These are phyloP conservation scores for Falco peregrinus DNA, from an alignment of 2,797 vertebrate genomes.

Conservation along the genomic window DNA sequence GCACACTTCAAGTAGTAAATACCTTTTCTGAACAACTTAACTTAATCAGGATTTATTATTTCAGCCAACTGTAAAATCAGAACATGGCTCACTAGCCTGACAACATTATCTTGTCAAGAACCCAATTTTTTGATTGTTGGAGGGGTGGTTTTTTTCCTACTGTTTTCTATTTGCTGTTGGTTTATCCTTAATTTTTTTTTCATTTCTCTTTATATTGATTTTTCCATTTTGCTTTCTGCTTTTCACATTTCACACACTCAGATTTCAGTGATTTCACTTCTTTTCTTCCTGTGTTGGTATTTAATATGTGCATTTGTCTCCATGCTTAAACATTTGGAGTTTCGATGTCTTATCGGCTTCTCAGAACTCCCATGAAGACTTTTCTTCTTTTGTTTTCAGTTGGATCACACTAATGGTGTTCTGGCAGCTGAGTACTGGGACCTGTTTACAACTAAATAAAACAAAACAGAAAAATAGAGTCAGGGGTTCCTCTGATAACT, in stretches of 20 bases:
- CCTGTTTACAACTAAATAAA: not conserved
- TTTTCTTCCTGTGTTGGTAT: not conserved
- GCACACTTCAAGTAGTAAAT: conserved; percentile 6
- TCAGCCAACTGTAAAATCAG: conserved; percentile 45
- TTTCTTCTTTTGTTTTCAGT: not conserved
- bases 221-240: conserved; percentile 49
- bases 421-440: not conserved
- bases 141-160: accelerated
- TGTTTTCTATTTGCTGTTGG: conserved; percentile 16
- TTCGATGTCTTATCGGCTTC: not conserved
- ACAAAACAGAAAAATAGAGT: not conserved
- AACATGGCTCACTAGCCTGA: not conserved
- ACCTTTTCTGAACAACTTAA: conserved; percentile 25
- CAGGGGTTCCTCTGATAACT: not conserved
- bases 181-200: conserved; percentile 47
- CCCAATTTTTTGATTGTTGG: not conserved
- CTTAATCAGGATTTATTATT: conserved; percentile 37
- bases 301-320: not conserved
- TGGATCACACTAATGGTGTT: not conserved
- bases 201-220: conserved; percentile 57
- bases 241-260: conserved; percentile 38
- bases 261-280: conserved; percentile 29
- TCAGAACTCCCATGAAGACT: not conserved
- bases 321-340: not conserved
- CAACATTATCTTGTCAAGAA: not conserved